These are phyloP conservation scores for Lysandra bellargus DNA, from an alignment of 2,888 invertebrate genomes.

Conservation along the genomic window DNA sequence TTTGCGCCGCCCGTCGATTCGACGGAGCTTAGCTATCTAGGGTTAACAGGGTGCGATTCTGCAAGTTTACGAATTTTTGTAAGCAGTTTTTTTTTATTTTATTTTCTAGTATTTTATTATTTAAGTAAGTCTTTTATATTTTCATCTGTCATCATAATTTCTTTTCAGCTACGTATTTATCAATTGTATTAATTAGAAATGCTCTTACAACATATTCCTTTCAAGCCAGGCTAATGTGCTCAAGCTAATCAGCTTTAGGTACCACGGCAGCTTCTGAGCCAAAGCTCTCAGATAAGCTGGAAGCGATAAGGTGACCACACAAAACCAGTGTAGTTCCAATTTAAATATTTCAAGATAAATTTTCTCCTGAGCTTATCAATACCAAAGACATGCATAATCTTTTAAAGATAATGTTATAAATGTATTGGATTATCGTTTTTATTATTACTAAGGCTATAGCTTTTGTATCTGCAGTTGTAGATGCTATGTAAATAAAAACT, in stretches of 20 bases:
- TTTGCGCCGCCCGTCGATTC: too few species aligned
- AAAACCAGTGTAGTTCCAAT: slow-evolving; percentile 8
- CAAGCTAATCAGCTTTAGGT: not conserved
- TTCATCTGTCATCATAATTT: too few species aligned
- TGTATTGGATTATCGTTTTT: not conserved
- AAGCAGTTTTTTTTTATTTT: too few species aligned
- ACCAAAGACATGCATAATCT: not conserved
- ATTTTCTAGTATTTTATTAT: not conserved
- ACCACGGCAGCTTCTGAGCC: not conserved
- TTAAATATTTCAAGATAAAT: slow-evolving; percentile 20
- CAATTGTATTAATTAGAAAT: not conserved
- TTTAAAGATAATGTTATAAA: not conserved
- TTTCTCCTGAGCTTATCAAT: not conserved
- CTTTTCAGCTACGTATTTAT: too few species aligned
- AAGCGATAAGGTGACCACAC: slow-evolving; percentile 12
- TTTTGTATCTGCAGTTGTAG: not conserved
- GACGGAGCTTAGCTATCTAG: too few species aligned
- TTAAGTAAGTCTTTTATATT: not conserved
- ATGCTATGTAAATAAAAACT: not conserved
- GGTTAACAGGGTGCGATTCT: too few species aligned
- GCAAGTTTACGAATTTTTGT: too few species aligned
- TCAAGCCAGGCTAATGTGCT: not conserved
- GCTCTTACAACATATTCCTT: not conserved
- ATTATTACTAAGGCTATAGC: not conserved
- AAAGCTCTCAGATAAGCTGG: slow-evolving; percentile 8